A percentile compares a stretch with the other conserved stretches of the same genome.
Conservation (phyloP, 2,113 vertebrate species). For the Motacilla tschutschensis region DNA sequence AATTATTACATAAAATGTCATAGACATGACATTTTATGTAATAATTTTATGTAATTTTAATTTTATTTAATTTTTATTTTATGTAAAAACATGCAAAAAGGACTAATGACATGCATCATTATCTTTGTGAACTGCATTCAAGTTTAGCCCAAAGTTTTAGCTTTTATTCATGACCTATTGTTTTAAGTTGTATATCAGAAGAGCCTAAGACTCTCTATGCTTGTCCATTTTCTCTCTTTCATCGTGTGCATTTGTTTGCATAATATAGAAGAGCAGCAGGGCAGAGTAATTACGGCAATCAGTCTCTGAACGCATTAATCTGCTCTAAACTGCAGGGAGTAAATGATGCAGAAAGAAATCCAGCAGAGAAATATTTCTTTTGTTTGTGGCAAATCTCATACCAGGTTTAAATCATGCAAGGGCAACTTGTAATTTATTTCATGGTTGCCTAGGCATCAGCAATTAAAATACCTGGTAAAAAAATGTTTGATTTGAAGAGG, state of each 20-base stretch:
- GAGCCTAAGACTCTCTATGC: not conserved
- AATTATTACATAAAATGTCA: not conserved
- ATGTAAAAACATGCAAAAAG: not conserved
- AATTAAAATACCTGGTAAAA: constrained; percentile 51
- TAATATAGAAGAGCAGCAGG: constrained; percentile 76
- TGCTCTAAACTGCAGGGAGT: constrained; percentile 78
- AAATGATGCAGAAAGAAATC: constrained; percentile 76
- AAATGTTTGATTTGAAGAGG: constrained; percentile 2
- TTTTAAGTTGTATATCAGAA: not conserved
- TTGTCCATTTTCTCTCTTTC: constrained; percentile 40
- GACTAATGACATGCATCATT: not conserved
- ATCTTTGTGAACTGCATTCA: not conserved
- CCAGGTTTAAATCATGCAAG: constrained; percentile 45
- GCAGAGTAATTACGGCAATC: constrained; percentile 81
- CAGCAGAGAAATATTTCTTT: constrained; percentile 68
- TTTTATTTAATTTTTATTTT: no score
- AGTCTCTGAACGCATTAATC: constrained; percentile 79
- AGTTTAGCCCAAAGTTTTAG: not conserved
- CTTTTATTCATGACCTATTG: not conserved
- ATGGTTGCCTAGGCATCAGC: constrained; percentile 1
- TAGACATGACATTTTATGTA: no score
- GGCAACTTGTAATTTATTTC: constrained; percentile 58
- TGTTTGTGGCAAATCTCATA: constrained; percentile 55
- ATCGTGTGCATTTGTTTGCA: constrained; percentile 71
- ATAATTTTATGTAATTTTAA: no score